These are phyloP conservation scores for Montipora foliosa DNA, from an alignment of 64 coral and sea anemone genomes.

Conservation along the genomic window DNA sequence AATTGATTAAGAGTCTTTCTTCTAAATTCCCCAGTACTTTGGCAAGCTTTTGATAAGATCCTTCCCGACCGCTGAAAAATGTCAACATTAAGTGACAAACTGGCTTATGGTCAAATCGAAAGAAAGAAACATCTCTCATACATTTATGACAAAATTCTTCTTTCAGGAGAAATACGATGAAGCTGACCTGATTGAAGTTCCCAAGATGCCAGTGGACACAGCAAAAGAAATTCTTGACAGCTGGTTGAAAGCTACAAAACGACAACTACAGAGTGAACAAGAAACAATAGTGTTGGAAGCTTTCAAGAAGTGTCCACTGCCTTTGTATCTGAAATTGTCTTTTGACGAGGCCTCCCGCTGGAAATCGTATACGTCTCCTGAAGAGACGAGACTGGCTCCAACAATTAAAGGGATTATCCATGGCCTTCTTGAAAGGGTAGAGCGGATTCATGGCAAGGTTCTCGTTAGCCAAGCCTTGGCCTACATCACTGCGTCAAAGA, in stretches of 20 bases:
- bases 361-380: constrained; percentile 77
- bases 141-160: background rate
- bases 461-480: constrained; percentile 77
- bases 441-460: constrained; percentile 63
- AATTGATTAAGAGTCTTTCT: too few relatives aligned
- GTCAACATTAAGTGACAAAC: too few relatives aligned
- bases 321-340: constrained; percentile 69
- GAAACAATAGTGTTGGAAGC: constrained; percentile 65
- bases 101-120: too few relatives aligned
- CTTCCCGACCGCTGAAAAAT: too few relatives aligned
- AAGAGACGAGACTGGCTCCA: constrained; percentile 33
- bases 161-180: constrained; percentile 22
- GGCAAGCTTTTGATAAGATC: too few relatives aligned
- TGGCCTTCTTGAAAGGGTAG: constrained; percentile 77
- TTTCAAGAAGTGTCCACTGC: constrained; percentile 74
- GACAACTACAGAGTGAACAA: constrained; percentile 49
- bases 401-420: constrained; percentile 71
- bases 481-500: constrained; percentile 75
- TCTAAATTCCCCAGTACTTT: too few relatives aligned
- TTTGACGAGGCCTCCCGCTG: constrained; percentile 83
- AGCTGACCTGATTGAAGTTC: constrained; percentile 52
- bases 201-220: constrained; percentile 58
- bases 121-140: background rate
- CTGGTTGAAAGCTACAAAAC: constrained; percentile 53
- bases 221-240: constrained; percentile 67